phyloP scores from a whole-genome alignment of 2,888 invertebrate species.

The Coleophora flavipennella region DNA sequence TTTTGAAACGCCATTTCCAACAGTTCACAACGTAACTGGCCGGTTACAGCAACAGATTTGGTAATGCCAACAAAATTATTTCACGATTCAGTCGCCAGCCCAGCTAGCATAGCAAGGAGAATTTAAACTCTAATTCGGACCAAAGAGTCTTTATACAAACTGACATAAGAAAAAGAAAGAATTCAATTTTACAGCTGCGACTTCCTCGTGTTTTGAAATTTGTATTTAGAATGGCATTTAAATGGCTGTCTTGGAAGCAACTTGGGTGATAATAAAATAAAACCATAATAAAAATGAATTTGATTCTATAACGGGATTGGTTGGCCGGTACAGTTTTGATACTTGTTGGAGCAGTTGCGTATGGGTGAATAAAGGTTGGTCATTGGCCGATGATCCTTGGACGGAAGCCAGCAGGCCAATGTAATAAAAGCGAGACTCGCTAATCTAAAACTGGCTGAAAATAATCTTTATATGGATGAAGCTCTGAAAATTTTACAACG shows the following conservation, averaged over 20 bases:
- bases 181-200: slow-evolving; percentile 3
- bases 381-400: slow-evolving; percentile 54
- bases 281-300: slow-evolving; percentile 35
- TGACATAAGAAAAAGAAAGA: slow-evolving; percentile 2
- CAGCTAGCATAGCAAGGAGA: no score
- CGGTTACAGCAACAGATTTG: slow-evolving; percentile 11
- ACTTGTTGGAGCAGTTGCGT: slow-evolving; percentile 12
- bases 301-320: slow-evolving; percentile 45
- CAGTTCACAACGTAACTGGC: slow-evolving; percentile 11
- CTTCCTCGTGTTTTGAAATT: slow-evolving; percentile 3
- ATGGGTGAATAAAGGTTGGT: slow-evolving; percentile 50
- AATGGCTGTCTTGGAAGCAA: slow-evolving; percentile 19
- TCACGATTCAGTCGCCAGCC: slow-evolving; percentile 7
- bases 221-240: slow-evolving; percentile 23
- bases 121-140: background rate
- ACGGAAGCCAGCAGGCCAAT: slow-evolving; percentile 37
- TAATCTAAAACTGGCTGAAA: no score
- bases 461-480: no score
- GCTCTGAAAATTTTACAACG: no score
- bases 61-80: slow-evolving; percentile 6
- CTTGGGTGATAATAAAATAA: no score
- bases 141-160: background rate
- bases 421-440: background rate
- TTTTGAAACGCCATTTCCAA: slow-evolving; percentile 16
- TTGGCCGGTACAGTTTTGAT: no score